phyloP scores from a whole-genome alignment of 2,888 invertebrate species.

The Cerceris ruficornis region DNA sequence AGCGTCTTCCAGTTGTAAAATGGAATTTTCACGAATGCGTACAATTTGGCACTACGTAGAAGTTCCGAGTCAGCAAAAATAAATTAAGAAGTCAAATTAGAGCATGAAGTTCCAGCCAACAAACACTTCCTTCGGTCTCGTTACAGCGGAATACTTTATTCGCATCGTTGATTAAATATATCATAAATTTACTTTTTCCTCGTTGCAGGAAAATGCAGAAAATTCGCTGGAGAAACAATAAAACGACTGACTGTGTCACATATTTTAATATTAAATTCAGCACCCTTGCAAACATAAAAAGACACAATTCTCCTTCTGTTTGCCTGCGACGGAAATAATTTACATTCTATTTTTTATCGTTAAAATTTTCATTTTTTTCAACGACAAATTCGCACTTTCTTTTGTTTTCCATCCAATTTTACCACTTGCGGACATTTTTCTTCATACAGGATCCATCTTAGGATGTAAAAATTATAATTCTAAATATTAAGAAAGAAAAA shows the following conservation, averaged over 20 bases:
- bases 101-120: not conserved
- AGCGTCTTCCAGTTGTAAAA: not conserved
- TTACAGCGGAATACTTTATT: conserved; percentile 32
- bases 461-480: too few species aligned
- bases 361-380: not conserved
- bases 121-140: conserved; percentile 22
- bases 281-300: not conserved
- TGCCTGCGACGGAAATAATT: not conserved
- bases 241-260: conserved; percentile 39
- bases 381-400: too few species aligned
- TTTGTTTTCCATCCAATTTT: too few species aligned
- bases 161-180: conserved; percentile 16
- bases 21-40: not conserved
- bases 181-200: conserved; percentile 37
- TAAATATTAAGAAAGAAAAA: too few species aligned
- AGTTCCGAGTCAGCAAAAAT: conserved; percentile 11
- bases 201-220: conserved; percentile 27
- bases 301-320: not conserved
- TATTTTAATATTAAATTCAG: conserved; percentile 20
- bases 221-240: conserved; percentile 34
- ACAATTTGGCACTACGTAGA: not conserved
- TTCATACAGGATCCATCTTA: too few species aligned
- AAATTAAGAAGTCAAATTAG: conserved; percentile 4
- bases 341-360: not conserved
- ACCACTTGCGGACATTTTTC: too few species aligned